Evolutionary conservation across 2,797 vertebrate species (phyloP), one percentile per base, ranked within the genome.

Genomic region (Danio choprae): DNA sequence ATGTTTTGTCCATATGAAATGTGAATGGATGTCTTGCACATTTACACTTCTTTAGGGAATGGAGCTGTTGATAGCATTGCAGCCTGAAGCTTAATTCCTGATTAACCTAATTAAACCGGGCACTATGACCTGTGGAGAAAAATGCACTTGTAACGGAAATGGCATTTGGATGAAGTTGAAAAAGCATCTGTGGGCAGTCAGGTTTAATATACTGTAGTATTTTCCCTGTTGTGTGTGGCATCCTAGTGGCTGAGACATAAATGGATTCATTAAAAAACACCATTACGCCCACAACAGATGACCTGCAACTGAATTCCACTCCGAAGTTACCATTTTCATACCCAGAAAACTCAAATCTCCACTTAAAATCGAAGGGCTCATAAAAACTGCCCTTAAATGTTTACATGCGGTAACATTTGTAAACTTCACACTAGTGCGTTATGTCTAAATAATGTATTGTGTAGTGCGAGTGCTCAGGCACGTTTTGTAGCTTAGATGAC

Each of bases 61-160:
- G 56, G 53, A 74, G 82, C 82, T 83, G 38, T 86, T 86, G 84
- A 84, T 55, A 29, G 82, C 77, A 36, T 55, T 81, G 67, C 46
- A 73, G 84, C 81, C 84, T 76, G 81, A 85, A 63, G 84, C 81
- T 79, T 81, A 51, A 50, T 83, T 83, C 76, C 76, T 74, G 29
- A 38, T 16, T 0, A 74, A 43, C 67, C n/a, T 55, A 16, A 43
- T 48, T 68, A 68, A 40, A 29, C 16, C 74, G 22, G 18, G 62
- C 78, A 74, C 29, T 44, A 46, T 53, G 62, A 73, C 63, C 10
- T 60, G 51, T 65, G 44, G 29, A 63, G 40, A 55, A 12, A 58
- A 67, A 58, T 16, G 38, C 13, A 12, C 13, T 80, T 82, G 43
- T 55, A 22, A 46, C 29, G n/a, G 36, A 46, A 74, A 65, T 79